Base-by-base conservation (phyloP, 2,888 invertebrate genomes). In the Yponomeuta evonymella region DNA sequence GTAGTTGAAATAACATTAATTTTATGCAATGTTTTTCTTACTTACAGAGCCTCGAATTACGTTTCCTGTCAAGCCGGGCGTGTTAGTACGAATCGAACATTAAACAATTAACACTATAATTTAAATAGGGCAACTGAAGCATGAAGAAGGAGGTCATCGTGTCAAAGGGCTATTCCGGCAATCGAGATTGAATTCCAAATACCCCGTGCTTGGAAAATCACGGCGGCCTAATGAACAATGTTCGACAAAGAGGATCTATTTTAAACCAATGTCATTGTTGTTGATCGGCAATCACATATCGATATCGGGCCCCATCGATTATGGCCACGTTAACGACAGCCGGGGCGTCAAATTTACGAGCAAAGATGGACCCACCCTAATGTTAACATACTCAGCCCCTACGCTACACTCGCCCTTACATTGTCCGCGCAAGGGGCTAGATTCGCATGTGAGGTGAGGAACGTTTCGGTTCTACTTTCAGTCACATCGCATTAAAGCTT, bases 401-500 rank as follows among this genome's bases (percentile, higher is more conserved):
- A 78, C 79, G 78, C 78, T 78, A 77, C 78, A 77, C 76, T 69
- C 58, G 68, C 48, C 67, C 71, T 58, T 70, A 71, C 64, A 70
- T 73, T 71, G 12, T 66, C 23, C 79, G 73, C 74, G 70, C 73
- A 73, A 63, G 23, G 48, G 51, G 36, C 23, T 64, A 36, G 63
- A 67, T 36, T 67, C 23, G 48, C 67, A 51, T 48, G 68, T 29
- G 30, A 75, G 74, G 70, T 71, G 71, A 79, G 79, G 79, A 78
- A 71, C 70, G 71, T 75, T 81, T 79, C 82, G 79, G 88, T 82
- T 83, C 89, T 79, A 88, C 84, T 89, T 90, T 85, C 80, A 83
- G 83, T 76, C 79, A 82, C 84, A 86, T 86, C 1, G 51, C 51
- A 58, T 88, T 88, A 83, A 78, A 83, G 84, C 82, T 82, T 81